Base-by-base conservation (phyloP, 2,888 invertebrate species). In the Morpho achilles region DNA sequence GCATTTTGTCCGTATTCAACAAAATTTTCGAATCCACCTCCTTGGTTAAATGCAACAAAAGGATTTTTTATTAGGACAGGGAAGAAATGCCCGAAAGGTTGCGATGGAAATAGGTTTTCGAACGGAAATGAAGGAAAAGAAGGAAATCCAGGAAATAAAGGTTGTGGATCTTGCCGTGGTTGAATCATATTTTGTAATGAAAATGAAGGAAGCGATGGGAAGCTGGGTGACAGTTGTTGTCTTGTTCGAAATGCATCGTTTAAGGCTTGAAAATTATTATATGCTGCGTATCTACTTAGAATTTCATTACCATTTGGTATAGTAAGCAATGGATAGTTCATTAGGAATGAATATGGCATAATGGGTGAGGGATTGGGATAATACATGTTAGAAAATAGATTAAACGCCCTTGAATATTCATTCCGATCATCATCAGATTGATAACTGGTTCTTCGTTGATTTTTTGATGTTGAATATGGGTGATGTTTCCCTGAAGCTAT, bases 1-100 rank as follows among this genome's bases (percentile, higher is more conserved):
- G 92, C 92, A 51, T 70, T 82, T 67, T 92, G 93, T 1, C 93
- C 93, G 65, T 92, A 91, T 75, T 94, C 92, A 49, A 93, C 70
- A 68, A 93, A 85, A 62, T 88, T 91, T 41, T 87, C 88, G 72
- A 90, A 87, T 3, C 91, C 91, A 50, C 92, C 92, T 42, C 91
- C 85, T 63, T 81, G 82, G 57, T 83, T 74, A 53, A 92, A 80
- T 59, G 87, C 88, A 7, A 92, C 69, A 8, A 93, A 72, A 0
- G 93, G 93, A 69, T 93, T 92, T 74, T 88, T 92, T 41, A 93
- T 87, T 7, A 92, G 72, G 42, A 93, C 83, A 0, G 93, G 93
- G 67, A 93, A 93, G 43, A 82, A 80, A 43, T 82, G 77, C 7
- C 91, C 84, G 43, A 92, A 84, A 1, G 93, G 93, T 87, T 75